Percentiles rank a stretch among this genome's conserved stretches.
Conservation (phyloP, 2,113 vertebrate genomes). For the Epinephelus moara region DNA sequence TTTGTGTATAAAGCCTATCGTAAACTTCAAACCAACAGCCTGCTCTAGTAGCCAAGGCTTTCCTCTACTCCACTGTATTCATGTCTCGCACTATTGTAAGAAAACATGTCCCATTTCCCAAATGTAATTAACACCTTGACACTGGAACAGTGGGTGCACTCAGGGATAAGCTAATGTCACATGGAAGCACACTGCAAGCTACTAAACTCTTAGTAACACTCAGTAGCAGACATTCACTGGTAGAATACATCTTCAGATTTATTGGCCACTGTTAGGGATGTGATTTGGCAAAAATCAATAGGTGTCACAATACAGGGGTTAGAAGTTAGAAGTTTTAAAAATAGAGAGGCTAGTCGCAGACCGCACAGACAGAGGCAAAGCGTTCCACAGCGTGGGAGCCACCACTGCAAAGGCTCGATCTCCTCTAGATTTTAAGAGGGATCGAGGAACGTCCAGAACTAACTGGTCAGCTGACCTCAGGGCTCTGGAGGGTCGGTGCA, state of each 20-base stretch:
- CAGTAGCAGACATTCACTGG: no score
- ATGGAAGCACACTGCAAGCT: not conserved
- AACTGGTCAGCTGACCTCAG: no score
- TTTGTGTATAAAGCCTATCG: not conserved
- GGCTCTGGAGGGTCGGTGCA: no score
- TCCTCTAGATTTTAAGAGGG: no score
- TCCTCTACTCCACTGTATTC: not conserved
- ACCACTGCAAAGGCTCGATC: no score
- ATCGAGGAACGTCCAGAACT: no score
- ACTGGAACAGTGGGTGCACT: not conserved
- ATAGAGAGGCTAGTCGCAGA: no score
- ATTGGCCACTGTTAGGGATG: not conserved
- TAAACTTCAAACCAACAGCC: not conserved
- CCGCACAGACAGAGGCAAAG: no score
- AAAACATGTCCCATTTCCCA: not conserved
- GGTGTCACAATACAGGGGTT: no score
- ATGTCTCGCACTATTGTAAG: not conserved
- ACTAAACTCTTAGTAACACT: not conserved
- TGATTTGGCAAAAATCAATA: no score
- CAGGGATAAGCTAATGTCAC: not conserved
- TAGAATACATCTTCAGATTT: not conserved
- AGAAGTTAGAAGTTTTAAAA: no score
- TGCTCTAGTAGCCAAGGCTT: not conserved
- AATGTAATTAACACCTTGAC: not conserved
- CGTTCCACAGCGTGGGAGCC: no score